Evolutionary conservation across 2,113 vertebrate species (phyloP).

Genomic region (Marmota flaviventris): DNA sequence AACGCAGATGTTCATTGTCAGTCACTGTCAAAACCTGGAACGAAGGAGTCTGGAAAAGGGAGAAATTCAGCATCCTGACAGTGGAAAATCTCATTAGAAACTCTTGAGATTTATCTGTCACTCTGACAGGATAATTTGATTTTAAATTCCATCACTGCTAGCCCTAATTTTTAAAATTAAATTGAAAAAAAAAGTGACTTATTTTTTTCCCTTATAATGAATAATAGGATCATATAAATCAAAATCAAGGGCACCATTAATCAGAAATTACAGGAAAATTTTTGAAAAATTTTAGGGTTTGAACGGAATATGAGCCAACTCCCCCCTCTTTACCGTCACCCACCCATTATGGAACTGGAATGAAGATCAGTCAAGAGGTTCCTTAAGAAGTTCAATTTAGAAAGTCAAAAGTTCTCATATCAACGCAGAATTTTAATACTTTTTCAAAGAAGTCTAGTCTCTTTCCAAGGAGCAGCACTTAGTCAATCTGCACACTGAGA

Average conservation of each 20-base stretch:
- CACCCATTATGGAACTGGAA: background rate
- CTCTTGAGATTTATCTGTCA: slow-evolving; percentile 83
- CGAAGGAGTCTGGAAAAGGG: slow-evolving; percentile 56
- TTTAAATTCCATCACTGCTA: slow-evolving; percentile 84
- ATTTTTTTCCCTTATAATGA: slow-evolving; percentile 71
- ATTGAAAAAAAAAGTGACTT: slow-evolving; percentile 78
- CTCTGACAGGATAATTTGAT: slow-evolving; percentile 84
- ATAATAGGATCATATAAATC: slow-evolving; percentile 81
- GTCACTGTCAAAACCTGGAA: slow-evolving; percentile 69
- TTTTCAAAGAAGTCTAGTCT: background rate
- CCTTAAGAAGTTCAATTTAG: background rate
- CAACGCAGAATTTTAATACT: slow-evolving; percentile 29
- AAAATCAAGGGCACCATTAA: slow-evolving; percentile 80
- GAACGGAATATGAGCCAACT: background rate
- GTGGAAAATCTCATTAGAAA: slow-evolving; percentile 80
- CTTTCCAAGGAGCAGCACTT: background rate
- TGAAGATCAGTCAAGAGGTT: background rate
- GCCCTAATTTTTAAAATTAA: slow-evolving; percentile 84
- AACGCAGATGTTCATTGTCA: slow-evolving; percentile 75
- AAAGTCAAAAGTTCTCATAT: slow-evolving; percentile 36
- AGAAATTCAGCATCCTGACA: slow-evolving; percentile 60
- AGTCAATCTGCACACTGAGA: background rate
- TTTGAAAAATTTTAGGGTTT: slow-evolving; percentile 45
- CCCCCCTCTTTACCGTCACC: no score
- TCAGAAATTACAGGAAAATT: slow-evolving; percentile 70